These are phyloP conservation scores for Scaptomyza caliginosa DNA, from an alignment of 2,888 invertebrate genomes.

Conservation along the genomic window DNA sequence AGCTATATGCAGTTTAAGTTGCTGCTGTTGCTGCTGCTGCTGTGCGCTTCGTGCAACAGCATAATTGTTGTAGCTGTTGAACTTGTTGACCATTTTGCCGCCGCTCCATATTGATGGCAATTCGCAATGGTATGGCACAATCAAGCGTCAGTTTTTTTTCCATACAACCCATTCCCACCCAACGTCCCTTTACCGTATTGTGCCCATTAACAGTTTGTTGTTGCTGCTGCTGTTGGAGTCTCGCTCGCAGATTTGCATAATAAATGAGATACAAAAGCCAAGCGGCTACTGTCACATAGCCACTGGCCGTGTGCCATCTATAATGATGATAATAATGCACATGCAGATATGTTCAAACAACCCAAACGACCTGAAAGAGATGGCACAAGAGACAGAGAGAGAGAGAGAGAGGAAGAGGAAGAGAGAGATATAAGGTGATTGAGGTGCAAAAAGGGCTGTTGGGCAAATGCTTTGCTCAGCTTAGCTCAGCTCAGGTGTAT, in stretches of 20 bases:
- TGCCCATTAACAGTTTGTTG: slow-evolving; percentile 2
- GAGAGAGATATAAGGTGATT: background rate
- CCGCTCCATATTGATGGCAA: slow-evolving; percentile 28
- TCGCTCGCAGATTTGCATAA: slow-evolving; percentile 68
- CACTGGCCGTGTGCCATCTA: slow-evolving; percentile 72
- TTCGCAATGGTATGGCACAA: slow-evolving; percentile 7
- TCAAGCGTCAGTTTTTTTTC: background rate
- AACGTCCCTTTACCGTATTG: background rate
- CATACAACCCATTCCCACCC: background rate
- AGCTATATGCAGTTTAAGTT: slow-evolving; percentile 12
- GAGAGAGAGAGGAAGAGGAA: background rate
- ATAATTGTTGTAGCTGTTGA: slow-evolving; percentile 51
- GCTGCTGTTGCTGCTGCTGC: slow-evolving; percentile 21
- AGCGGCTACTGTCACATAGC: slow-evolving; percentile 76
- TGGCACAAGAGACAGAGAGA: background rate
- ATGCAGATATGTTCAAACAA: slow-evolving; percentile 60
- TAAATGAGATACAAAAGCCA: slow-evolving; percentile 78
- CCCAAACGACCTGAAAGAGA: slow-evolving; percentile 1
- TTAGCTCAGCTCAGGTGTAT: slow-evolving; percentile 16
- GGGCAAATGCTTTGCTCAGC: slow-evolving; percentile 26
- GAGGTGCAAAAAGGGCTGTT: slow-evolving; percentile 54
- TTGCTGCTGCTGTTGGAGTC: slow-evolving; percentile 5
- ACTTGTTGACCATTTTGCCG: slow-evolving; percentile 45
- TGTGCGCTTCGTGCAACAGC: slow-evolving; percentile 34
- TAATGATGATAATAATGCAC: slow-evolving; percentile 73